Base-by-base conservation (phyloP, 2,797 vertebrate species). In the Scarus forsteni region DNA sequence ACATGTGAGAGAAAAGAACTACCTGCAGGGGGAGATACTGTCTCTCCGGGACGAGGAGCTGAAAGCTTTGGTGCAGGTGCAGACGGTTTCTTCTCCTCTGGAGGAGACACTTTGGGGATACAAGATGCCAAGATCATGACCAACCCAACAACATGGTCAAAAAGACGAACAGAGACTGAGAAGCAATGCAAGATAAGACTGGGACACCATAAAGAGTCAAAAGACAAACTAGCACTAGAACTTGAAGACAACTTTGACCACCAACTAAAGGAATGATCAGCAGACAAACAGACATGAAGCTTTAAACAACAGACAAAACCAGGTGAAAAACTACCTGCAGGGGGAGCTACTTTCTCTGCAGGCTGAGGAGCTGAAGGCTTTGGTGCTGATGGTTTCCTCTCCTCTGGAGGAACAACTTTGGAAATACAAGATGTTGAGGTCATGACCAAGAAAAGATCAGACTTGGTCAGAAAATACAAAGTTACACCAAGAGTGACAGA, bases 281-380 rank as follows among this genome's bases (percentile, higher is more conserved):
- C 19, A 34, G 46, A 59, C 6, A 69, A 2, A 63, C 53, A 57
- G 7, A 58, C 42, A 52, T 46, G 10, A 61, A 45, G 42, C 12
- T 73, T 16, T 60, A 36, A 69, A 55, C 35, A 50, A 35, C 59
- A 54, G 18, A 45, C 44, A 60, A 27, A 56, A 73, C 27, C 63
- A 69, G 74, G 67, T 70, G 64, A 45, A 71, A 73, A 58, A 85
- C 79, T 96, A 96, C 95, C 95, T 96, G 95, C 11, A 54, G 52
- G 14, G n/a, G 34, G 52, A 10, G 52, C 35, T 11, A 92, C 84
- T 80, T 93, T 94, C 81, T 93, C 12, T 88, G 91, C 55, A 50
- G 73, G 48, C 70, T 93, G 66, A 39, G 46, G 13, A 43, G 80
- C 16, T 60, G 63, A n/a, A 35, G 73, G 69, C 40, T 77, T 87